phyloP scores from a whole-genome alignment of 2,888 invertebrate species.

The Spilarctia lutea region DNA sequence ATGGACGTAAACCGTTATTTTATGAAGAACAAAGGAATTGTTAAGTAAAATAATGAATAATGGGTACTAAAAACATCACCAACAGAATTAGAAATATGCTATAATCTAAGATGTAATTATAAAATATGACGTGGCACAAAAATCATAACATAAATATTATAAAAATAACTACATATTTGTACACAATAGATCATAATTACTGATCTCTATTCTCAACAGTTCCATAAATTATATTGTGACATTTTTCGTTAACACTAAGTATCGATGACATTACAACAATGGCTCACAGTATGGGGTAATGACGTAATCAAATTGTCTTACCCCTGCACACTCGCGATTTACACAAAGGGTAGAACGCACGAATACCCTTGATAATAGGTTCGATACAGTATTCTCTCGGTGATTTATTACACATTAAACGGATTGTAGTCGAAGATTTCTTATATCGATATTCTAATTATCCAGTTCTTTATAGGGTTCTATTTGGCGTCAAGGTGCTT shows the following conservation, averaged over 20 bases:
- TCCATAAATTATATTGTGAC: constrained; percentile 65
- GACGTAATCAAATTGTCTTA: constrained; percentile 75
- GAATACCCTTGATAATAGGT: constrained; percentile 75
- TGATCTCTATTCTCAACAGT: constrained; percentile 6
- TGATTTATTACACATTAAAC: constrained; percentile 83
- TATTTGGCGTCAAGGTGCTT: constrained; percentile 6
- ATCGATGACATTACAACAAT: constrained; percentile 63
- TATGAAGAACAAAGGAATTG: no score
- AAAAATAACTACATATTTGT: background rate
- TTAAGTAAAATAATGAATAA: no score
- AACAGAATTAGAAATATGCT: background rate
- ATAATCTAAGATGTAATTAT: background rate
- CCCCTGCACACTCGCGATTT: constrained; percentile 64
- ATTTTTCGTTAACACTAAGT: constrained; percentile 58
- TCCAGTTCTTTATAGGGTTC: constrained; percentile 35
- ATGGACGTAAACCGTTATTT: no score
- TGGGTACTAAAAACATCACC: no score
- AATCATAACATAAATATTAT: background rate
- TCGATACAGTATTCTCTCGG: constrained; percentile 64
- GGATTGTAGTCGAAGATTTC: constrained; percentile 75
- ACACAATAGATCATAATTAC: constrained; percentile 16
- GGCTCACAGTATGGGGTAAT: constrained; percentile 60
- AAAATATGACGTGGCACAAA: background rate
- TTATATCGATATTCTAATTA: constrained; percentile 60
- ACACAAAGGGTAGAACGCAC: constrained; percentile 60